These are phyloP conservation scores for Onychostruthus taczanowskii DNA, from an alignment of 2,113 vertebrate genomes.

Conservation along the genomic window DNA sequence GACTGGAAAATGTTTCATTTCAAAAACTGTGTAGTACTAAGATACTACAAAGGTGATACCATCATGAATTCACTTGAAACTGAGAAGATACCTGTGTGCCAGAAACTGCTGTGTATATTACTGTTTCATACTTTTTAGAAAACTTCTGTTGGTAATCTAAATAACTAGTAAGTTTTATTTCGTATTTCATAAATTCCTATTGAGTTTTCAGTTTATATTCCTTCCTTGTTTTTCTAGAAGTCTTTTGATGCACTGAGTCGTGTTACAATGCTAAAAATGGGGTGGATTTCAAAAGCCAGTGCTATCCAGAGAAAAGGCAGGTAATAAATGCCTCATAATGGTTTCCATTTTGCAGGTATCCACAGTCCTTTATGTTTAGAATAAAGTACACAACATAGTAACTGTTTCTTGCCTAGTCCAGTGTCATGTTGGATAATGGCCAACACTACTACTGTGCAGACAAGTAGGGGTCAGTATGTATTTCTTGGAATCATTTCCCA, in stretches of 20 bases:
- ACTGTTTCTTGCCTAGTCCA: background rate
- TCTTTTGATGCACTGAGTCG: constrained; percentile 87
- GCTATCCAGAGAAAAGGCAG: constrained; percentile 93
- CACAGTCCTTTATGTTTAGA: rapidly evolving
- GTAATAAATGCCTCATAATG: constrained; percentile 70
- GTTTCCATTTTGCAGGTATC: background rate
- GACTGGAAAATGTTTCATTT: background rate
- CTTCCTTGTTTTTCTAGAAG: constrained; percentile 79
- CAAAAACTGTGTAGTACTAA: background rate
- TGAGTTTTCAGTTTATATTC: background rate
- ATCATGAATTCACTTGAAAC: background rate
- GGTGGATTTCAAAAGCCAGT: constrained; percentile 97
- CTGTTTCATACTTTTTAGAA: background rate
- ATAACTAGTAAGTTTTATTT: background rate
- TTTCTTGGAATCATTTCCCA: background rate
- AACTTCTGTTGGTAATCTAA: background rate
- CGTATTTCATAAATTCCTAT: background rate
- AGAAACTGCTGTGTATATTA: background rate
- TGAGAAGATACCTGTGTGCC: background rate
- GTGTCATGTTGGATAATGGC: rapidly evolving
- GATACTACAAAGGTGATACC: background rate
- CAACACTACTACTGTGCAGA: background rate
- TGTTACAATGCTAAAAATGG: constrained; percentile 91
- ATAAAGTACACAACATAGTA: background rate
- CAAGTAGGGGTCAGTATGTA: background rate